Base-by-base conservation (phyloP, 2,888 invertebrate species). In the Eristalinus sepulchralis region DNA sequence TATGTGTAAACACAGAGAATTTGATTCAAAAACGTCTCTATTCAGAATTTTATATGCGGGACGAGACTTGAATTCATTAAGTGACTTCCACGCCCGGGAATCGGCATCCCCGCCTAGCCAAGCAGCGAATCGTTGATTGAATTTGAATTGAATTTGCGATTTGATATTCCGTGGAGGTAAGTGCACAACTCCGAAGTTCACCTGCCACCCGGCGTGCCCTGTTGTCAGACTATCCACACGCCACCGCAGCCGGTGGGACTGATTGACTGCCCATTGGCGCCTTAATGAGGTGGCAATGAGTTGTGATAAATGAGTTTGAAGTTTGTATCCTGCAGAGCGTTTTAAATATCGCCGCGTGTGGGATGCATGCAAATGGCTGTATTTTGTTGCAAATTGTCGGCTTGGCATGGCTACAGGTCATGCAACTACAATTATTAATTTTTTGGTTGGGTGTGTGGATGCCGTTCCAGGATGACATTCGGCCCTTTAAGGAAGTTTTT, bases 21-120 rank as follows among this genome's bases (percentile, higher is more conserved):
- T 60, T 59, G 36, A 73, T 73, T 67, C 34, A 53, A 67, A 67
- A 73, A 80, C 62, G 22, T 82, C 59, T 55, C 64, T 78, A 78
- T 73, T 72, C 55, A 67, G 60, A 85, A 78, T 64, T 70, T 81
- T 59, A 81, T 85, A 78, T 81, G 36, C 59, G 36, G 63, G 6
- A 85, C 82, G 73, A 82, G 85, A 81, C 68, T 33, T 72, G 85
- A 81, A 85, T 85, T 85, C 33, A 73, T 85, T 63, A 83, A 10
- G 22, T 64, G 60, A 31, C 72, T 24, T 47, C 57, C 2, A 3
- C 67, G 31, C 36, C 36, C 76, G 47, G 22, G 53, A 72, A 27
- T 20, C 11, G 67, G 60, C 72, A 81, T n/a, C 17, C 17, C 8
- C 47, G n/a, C 47, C 47, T 27, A 47, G 2, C 47, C 5, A 17